Percentiles rank a stretch among this genome's conserved stretches.
These are phyloP conservation scores for Threskiornis aethiopicus DNA, from an alignment of 2,797 vertebrate genomes.

Conservation along the genomic window DNA sequence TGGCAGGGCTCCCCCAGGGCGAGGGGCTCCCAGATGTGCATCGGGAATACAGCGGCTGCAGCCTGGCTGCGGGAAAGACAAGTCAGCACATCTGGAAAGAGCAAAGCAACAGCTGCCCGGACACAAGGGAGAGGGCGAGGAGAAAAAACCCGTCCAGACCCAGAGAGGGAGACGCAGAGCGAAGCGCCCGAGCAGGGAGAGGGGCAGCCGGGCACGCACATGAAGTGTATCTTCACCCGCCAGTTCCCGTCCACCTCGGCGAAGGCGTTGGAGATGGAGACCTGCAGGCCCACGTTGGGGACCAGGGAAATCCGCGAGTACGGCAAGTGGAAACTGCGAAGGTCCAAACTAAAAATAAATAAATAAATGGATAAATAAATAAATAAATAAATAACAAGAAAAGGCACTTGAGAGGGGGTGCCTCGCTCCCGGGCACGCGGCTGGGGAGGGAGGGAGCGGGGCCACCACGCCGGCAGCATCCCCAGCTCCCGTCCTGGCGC, in stretches of 20 bases:
- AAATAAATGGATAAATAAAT: neutral
- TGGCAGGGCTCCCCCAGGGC: neutral
- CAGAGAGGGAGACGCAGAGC: neutral
- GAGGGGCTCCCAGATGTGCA: neutral
- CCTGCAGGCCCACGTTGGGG: neutral
- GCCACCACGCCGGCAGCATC: accelerated
- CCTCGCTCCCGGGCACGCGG: accelerated
- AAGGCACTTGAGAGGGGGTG: too few relatives aligned
- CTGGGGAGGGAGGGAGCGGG: neutral
- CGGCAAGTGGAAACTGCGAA: neutral
- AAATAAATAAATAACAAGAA: neutral
- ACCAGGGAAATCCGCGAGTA: neutral
- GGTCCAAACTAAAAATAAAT: neutral
- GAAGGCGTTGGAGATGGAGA: conserved; percentile 38
- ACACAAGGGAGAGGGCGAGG: neutral
- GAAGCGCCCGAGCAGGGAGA: accelerated
- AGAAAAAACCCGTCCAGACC: neutral
- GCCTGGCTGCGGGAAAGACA: neutral
- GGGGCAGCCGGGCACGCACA: neutral
- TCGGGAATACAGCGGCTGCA: neutral
- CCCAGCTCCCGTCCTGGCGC: neutral
- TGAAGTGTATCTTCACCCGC: neutral
- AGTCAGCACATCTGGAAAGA: neutral
- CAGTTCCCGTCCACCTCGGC: neutral
- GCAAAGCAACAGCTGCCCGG: neutral